Evolutionary conservation across 2,888 invertebrate genomes (phyloP).

Genomic region (Didymodactylos carnosus): DNA sequence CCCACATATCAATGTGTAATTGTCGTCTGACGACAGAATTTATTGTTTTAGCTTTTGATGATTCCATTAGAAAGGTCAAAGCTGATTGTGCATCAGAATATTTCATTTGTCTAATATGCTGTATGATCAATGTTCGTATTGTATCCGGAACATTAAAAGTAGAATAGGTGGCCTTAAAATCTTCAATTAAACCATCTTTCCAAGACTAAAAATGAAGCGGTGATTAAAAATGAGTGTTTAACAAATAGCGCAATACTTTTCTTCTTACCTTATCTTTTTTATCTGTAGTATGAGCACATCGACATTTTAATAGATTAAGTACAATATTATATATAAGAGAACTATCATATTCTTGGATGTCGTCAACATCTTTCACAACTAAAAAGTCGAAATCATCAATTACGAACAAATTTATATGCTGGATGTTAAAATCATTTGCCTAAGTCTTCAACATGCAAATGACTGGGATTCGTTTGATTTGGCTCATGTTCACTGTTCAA

Average conservation of each 20-base stretch:
- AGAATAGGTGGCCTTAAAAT: neutral
- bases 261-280: neutral
- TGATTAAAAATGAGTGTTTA: neutral
- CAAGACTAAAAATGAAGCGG: neutral
- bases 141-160: neutral
- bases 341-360: neutral
- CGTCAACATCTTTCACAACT: no score
- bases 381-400: no score
- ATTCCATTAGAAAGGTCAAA: neutral
- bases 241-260: no score
- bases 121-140: neutral
- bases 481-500: neutral
- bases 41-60: neutral
- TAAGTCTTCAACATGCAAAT: neutral
- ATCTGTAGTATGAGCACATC: neutral
- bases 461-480: neutral
- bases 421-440: no score
- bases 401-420: no score
- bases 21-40: neutral
- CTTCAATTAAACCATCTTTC: neutral
- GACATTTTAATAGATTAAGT: neutral
- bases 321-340: neutral
- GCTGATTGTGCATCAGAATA: neutral
- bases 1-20: constrained; percentile 22
- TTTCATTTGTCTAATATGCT: neutral